phyloP scores from a whole-genome alignment of 2,113 vertebrate genomes.

The Cottus gobio region DNA sequence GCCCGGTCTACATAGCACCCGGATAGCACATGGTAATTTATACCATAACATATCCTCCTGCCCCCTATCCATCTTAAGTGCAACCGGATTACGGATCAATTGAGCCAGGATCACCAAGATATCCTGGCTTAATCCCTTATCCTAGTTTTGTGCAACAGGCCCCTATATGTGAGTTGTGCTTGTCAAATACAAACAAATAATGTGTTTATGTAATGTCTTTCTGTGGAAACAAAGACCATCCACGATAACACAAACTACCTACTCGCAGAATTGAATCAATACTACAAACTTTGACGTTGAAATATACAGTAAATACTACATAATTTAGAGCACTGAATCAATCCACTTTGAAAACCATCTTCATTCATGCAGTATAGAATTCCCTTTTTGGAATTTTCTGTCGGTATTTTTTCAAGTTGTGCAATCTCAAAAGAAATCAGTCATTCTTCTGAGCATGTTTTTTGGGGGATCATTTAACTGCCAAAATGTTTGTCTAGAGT shows the following conservation, averaged over 20 bases:
- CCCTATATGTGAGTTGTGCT: not conserved
- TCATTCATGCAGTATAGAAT: not conserved
- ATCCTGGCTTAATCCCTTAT: no score
- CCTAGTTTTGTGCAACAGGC: no score
- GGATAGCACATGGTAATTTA: no score
- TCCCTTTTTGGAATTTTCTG: no score
- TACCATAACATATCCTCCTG: no score
- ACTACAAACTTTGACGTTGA: not conserved
- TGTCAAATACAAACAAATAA: not conserved
- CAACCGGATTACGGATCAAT: no score
- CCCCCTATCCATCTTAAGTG: no score
- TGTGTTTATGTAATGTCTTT: not conserved
- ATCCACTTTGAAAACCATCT: not conserved
- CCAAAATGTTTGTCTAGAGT: not conserved
- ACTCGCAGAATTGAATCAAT: not conserved
- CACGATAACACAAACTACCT: not conserved
- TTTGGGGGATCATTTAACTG: no score
- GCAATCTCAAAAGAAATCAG: not conserved
- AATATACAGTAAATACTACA: not conserved
- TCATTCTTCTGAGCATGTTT: not conserved
- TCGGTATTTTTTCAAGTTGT: not conserved
- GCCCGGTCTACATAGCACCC: no score
- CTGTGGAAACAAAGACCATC: not conserved
- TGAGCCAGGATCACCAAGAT: no score
- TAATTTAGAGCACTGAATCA: not conserved